Conservation (phyloP, 2,888 invertebrate genomes). For the Ennomos erosarius region DNA sequence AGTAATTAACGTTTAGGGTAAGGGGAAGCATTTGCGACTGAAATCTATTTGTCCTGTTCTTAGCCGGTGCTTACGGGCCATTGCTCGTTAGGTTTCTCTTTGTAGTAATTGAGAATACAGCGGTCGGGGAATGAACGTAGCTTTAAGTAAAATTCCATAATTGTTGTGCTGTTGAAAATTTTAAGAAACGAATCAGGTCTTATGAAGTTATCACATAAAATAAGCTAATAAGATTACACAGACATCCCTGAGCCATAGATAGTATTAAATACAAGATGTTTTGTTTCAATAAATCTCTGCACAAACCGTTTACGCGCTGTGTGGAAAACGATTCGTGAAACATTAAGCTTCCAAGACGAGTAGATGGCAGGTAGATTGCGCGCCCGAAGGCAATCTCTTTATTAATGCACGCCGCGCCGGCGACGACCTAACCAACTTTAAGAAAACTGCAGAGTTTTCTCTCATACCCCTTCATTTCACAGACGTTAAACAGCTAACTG, state of each 20-base stretch:
- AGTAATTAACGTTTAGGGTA: slow-evolving; percentile 41
- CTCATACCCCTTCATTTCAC: slow-evolving; percentile 56
- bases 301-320: slow-evolving; percentile 29
- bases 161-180: slow-evolving; percentile 7
- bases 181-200: too few species aligned
- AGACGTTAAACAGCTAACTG: slow-evolving; percentile 70
- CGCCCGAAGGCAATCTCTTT: slow-evolving; percentile 57
- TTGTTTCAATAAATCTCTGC: slow-evolving; percentile 27
- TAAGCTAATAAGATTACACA: too few species aligned
- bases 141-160: slow-evolving; percentile 22
- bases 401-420: slow-evolving; percentile 57
- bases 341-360: slow-evolving; percentile 27
- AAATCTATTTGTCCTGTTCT: slow-evolving; percentile 62
- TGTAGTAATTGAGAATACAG: slow-evolving; percentile 43
- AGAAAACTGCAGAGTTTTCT: slow-evolving; percentile 60
- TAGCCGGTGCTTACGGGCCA: slow-evolving; percentile 54
- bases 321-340: slow-evolving; percentile 34
- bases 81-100: slow-evolving; percentile 58
- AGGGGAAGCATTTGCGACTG: slow-evolving; percentile 47
- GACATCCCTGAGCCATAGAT: slow-evolving; percentile 23
- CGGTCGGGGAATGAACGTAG: slow-evolving; percentile 26
- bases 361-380: slow-evolving; percentile 51
- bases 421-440: slow-evolving; percentile 67
- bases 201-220: too few species aligned
- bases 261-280: slow-evolving; percentile 21